Conservation (phyloP, 2,797 vertebrate species). For the Morus bassanus region DNA sequence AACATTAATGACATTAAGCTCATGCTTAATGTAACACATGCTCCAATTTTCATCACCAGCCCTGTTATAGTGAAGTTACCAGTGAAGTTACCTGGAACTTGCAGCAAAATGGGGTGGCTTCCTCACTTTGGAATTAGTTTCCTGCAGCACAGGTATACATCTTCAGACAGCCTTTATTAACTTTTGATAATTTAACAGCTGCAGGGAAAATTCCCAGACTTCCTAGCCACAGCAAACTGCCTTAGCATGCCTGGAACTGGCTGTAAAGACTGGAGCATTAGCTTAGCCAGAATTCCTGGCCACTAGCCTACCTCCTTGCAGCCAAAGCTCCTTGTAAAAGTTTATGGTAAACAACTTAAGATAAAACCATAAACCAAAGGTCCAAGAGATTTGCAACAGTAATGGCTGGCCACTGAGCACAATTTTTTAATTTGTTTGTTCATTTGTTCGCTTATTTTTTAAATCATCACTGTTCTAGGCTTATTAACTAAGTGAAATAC, state of each 20-base stretch:
- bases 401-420: background rate
- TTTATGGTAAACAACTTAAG: background rate
- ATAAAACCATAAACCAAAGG: background rate
- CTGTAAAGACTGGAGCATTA: background rate
- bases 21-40: background rate
- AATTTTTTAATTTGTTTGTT: background rate
- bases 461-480: background rate
- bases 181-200: background rate
- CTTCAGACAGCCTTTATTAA: background rate
- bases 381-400: background rate
- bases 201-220: background rate
- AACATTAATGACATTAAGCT: background rate
- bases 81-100: background rate
- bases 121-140: background rate
- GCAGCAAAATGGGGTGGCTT: background rate
- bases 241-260: background rate
- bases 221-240: background rate
- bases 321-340: background rate
- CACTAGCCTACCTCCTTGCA: background rate
- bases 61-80: background rate
- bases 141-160: background rate
- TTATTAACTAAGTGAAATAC: background rate
- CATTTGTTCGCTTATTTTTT: background rate
- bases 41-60: background rate
- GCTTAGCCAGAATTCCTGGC: background rate